Evolutionary conservation across 1,140 invertebrate species (phyloP).

Genomic region (Lerema accius): DNA sequence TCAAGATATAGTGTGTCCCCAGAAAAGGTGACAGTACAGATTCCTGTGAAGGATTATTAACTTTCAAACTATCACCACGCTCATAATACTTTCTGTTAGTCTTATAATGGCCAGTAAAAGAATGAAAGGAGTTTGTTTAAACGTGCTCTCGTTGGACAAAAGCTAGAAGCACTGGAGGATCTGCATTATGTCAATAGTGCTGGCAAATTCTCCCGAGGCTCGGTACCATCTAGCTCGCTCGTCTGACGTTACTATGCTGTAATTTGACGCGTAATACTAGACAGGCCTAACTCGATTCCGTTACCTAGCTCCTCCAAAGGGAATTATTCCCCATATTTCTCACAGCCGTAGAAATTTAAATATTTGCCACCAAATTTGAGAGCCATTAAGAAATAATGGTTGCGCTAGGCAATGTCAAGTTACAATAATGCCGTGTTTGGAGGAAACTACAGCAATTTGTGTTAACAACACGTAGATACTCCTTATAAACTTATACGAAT

Average conservation of each 20-base stretch:
- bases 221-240: conserved; percentile 2
- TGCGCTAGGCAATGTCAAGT: not conserved
- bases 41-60: not conserved
- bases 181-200: conserved; percentile 27
- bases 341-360: not conserved
- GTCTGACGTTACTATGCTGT: conserved; percentile 21
- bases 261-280: conserved; percentile 30
- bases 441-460: not conserved
- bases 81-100: conserved; percentile 8
- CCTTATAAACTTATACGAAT: too few relatives aligned
- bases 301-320: conserved; percentile 2
- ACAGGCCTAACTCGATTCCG: conserved; percentile 20
- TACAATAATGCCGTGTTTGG: not conserved
- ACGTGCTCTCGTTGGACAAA: conserved; percentile 18
- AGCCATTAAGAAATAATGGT: not conserved
- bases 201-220: conserved; percentile 22
- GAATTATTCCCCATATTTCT: not conserved
- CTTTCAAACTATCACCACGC: not conserved
- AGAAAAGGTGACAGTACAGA: too few relatives aligned
- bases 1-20: too few relatives aligned
- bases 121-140: conserved; percentile 18
- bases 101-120: conserved; percentile 5
- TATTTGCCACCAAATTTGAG: not conserved
- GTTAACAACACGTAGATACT: too few relatives aligned
- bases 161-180: conserved; percentile 13